These are phyloP conservation scores for Tinea semifulvella DNA, from an alignment of 2,888 invertebrate species.

Conservation along the genomic window DNA sequence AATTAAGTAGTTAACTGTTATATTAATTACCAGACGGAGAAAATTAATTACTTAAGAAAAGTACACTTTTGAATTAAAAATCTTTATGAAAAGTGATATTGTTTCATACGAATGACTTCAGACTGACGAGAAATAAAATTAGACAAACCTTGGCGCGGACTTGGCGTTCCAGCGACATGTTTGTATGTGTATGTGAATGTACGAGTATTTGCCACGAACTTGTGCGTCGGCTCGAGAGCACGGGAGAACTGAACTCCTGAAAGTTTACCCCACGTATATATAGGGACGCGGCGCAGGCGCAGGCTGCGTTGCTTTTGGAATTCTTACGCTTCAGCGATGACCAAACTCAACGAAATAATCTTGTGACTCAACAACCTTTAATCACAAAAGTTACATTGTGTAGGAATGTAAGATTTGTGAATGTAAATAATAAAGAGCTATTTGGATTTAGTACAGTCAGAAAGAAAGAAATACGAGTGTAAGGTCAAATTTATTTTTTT, in stretches of 20 bases:
- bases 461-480: too few species aligned
- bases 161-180: constrained; percentile 93
- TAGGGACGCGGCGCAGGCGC: constrained; percentile 33
- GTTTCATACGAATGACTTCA: neutral
- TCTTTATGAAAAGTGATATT: neutral
- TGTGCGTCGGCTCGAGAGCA: constrained; percentile 38
- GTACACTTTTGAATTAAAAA: neutral
- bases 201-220: constrained; percentile 34
- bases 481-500: too few species aligned
- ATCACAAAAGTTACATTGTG: constrained; percentile 15
- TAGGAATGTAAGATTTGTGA: too few species aligned
- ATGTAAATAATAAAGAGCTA: too few species aligned
- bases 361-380: constrained; percentile 51
- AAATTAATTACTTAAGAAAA: neutral
- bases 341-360: constrained; percentile 41
- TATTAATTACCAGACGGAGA: neutral
- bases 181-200: constrained; percentile 37
- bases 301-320: constrained; percentile 60
- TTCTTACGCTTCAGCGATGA: constrained; percentile 38
- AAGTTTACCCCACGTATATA: constrained; percentile 54
- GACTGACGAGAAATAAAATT: constrained; percentile 18
- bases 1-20: neutral
- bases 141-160: constrained; percentile 85
- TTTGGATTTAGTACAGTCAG: too few species aligned
- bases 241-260: constrained; percentile 61